phyloP scores from a whole-genome alignment of 92 coral and sea anemone genomes.

The Umimayanthus kanabou region DNA sequence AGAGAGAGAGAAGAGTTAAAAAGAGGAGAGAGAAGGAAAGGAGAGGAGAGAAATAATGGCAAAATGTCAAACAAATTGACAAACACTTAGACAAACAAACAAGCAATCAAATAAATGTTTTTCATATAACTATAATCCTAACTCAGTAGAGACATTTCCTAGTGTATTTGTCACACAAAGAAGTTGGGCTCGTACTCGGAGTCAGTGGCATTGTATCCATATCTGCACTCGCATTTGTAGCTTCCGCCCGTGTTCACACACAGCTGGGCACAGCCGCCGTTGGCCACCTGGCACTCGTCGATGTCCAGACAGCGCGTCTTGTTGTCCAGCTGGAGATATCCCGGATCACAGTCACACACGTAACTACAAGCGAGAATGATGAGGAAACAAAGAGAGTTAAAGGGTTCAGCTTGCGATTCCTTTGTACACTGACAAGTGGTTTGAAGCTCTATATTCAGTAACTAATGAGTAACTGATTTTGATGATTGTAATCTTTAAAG shows the following conservation, averaged over 20 bases:
- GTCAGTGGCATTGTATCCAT: conserved; percentile 87
- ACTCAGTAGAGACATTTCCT: too few relatives aligned
- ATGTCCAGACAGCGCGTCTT: conserved; percentile 80
- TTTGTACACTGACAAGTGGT: not conserved
- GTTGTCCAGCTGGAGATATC: conserved; percentile 69
- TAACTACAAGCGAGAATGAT: conserved; percentile 56
- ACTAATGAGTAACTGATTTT: too few relatives aligned
- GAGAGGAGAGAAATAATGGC: too few relatives aligned
- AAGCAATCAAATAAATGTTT: too few relatives aligned
- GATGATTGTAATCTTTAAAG: too few relatives aligned
- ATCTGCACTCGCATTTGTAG: conserved; percentile 80
- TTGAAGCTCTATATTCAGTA: not conserved
- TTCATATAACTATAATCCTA: too few relatives aligned
- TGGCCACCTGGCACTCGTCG: conserved; percentile 82
- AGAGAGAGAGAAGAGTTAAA: too few relatives aligned
- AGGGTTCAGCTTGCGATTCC: not conserved
- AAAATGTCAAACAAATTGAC: too few relatives aligned
- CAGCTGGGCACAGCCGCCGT: conserved; percentile 92
- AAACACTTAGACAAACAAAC: too few relatives aligned
- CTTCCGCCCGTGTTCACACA: conserved; percentile 89
- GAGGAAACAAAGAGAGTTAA: not conserved
- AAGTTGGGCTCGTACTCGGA: conserved; percentile 57
- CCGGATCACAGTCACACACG: conserved; percentile 80
- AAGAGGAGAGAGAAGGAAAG: too few relatives aligned
- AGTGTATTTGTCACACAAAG: not conserved